Base-by-base conservation (phyloP, 2,888 invertebrate genomes). In the Parasteatoda lunata region DNA sequence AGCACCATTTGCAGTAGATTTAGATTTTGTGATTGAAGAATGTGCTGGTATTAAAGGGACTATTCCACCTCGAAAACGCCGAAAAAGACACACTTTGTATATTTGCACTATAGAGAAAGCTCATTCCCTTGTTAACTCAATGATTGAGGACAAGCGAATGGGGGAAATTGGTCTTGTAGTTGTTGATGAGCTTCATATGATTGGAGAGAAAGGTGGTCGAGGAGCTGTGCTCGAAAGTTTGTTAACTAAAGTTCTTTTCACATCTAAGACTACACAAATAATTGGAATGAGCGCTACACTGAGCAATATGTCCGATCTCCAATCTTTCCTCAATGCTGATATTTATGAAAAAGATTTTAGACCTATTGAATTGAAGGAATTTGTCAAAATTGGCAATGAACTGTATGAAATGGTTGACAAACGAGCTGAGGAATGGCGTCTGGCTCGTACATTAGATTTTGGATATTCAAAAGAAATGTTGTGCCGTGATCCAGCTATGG, bases 201-300 rank as follows among this genome's bases (percentile, higher is more conserved):
- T 99, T 88, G 98, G 98, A 0, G 98, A 98, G 91, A 93, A 93
- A 68, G 93, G 94, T 13, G 95, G 95, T 1, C 93, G 98, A 89
- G 98, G 98, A 3, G 95, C 96, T 2, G 95, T 94, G 2, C 92
- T 99, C 70, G 99, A 99, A 93, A 95, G 94, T 65, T 93, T 96
- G 82, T 92, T 99, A 15, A 94, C 97, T 0, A 98, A 97, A 92
- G 93, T 96, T 3, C 93, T 95, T 11, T 89, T 76, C 64, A 47
- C 70, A 47, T 70, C 82, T 52, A 75, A 78, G 51, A 92, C 93
- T 82, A 95, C 96, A 87, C 98, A 98, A 91, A 95, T 99, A 84
- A 94, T 99, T 30, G 98, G 97, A 47, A 98, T 99, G 98, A 98
- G 97, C 92, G 99, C 99, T 0, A 99, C 99, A 0, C 96, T 99